Percentiles rank a stretch among this genome's conserved stretches.
Evolutionary conservation across 2,113 vertebrate species (phyloP).

Genomic region (Callocephalon fimbriatum): DNA sequence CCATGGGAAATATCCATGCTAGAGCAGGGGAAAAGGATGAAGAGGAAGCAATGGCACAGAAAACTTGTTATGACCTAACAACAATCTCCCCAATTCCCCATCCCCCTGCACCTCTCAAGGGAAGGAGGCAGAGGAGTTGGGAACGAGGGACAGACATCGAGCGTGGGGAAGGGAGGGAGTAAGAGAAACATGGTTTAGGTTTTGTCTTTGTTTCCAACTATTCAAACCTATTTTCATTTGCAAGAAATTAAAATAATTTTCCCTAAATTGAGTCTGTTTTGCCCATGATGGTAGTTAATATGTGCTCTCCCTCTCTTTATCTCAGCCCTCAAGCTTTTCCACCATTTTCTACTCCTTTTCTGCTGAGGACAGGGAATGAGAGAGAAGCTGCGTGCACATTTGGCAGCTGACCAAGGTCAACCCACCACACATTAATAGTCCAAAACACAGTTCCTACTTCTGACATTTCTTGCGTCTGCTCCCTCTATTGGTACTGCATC

Average conservation of each 20-base stretch:
- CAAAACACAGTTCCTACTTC: background rate
- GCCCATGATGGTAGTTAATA: accelerated
- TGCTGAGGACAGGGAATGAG: accelerated
- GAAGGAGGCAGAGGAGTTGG: background rate
- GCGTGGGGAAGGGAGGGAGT: background rate
- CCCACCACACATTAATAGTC: background rate
- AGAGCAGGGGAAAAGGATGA: background rate
- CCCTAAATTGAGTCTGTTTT: background rate
- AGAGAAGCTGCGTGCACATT: background rate
- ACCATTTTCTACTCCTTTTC: background rate
- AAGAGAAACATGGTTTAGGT: background rate
- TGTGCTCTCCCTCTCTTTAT: background rate
- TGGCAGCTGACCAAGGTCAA: background rate
- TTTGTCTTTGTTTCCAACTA: background rate
- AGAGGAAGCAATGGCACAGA: background rate
- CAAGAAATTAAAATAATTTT: background rate
- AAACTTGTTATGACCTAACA: background rate
- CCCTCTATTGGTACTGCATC: background rate
- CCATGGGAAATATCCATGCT: background rate
- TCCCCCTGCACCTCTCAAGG: accelerated
- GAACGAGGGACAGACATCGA: background rate
- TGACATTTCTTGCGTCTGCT: background rate
- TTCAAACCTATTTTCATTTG: background rate
- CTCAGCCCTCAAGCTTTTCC: background rate
- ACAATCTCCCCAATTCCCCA: accelerated